Evolutionary conservation across 2,113 vertebrate genomes (phyloP).

Genomic region (Lophura nycthemera): DNA sequence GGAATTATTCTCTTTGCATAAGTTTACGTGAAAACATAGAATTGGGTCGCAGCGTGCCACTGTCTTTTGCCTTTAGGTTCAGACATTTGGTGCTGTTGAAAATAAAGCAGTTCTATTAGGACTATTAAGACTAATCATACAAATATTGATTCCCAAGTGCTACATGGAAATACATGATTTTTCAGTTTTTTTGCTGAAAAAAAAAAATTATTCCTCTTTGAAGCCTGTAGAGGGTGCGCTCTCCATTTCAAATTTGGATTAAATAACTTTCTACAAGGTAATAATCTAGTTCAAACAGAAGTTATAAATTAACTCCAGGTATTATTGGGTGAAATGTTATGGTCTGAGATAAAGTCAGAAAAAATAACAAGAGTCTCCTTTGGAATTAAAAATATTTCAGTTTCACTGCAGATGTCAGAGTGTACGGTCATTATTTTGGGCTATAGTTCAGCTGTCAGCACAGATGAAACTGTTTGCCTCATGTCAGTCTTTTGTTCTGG

Average conservation of each 20-base stretch:
- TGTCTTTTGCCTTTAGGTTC: background rate
- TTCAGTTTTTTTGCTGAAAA: background rate
- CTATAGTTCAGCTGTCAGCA: background rate
- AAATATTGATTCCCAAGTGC: background rate
- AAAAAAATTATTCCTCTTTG: background rate
- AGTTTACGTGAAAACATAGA: background rate
- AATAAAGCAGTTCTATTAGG: background rate
- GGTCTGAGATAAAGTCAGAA: background rate
- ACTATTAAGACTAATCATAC: background rate
- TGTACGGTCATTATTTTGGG: background rate
- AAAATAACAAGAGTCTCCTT: background rate
- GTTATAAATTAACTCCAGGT: background rate
- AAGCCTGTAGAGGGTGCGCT: slow-evolving; percentile 67
- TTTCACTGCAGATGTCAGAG: background rate
- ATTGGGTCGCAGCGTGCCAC: background rate
- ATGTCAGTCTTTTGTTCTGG: background rate
- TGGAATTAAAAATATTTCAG: background rate
- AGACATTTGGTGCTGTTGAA: background rate
- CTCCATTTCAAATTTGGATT: slow-evolving; percentile 32
- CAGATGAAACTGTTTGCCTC: background rate
- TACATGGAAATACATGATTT: background rate
- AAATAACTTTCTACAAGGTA: background rate
- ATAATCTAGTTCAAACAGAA: background rate
- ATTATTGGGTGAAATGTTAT: background rate
- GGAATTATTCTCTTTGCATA: background rate